A percentile compares a stretch with the other conserved stretches of the same genome.
Conservation (phyloP, 2,113 vertebrate genomes). For the Hippocampus guttulatus region DNA sequence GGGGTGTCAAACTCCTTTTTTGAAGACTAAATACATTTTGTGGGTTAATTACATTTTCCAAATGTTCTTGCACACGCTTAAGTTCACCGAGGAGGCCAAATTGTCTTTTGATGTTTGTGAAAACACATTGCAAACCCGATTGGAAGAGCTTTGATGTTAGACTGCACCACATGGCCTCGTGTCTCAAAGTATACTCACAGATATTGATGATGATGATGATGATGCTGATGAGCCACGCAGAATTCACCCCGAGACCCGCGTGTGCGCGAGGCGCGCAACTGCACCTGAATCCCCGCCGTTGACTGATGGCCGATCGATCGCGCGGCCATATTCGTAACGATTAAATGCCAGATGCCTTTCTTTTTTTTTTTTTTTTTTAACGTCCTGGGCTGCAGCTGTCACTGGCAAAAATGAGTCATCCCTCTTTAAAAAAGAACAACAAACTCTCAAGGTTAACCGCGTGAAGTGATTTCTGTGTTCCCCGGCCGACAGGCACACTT, state of each 20-base stretch:
- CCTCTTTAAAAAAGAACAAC: not conserved
- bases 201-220: not conserved
- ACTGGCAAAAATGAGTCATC: slow-evolving; percentile 1
- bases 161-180: not conserved
- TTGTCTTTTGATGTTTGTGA: not conserved
- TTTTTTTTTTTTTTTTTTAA: too few species aligned
- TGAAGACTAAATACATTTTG: too few species aligned
- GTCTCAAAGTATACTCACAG: not conserved
- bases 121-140: not conserved
- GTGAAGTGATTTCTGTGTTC: not conserved
- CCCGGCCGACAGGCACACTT: not conserved
- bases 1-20: too few species aligned
- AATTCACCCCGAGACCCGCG: not conserved
- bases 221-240: not conserved
- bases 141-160: not conserved
- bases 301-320: not conserved
- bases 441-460: slow-evolving; percentile 3
- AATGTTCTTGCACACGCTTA: too few species aligned
- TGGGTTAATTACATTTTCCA: too few species aligned
- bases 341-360: not conserved
- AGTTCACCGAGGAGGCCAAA: not conserved
- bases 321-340: not conserved
- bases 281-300: not conserved
- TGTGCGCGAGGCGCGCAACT: not conserved
- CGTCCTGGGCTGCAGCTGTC: not conserved